Percentiles rank a stretch among this genome's conserved stretches.
Conservation (phyloP, 2,888 invertebrate genomes). For the Embidobia sp. region DNA sequence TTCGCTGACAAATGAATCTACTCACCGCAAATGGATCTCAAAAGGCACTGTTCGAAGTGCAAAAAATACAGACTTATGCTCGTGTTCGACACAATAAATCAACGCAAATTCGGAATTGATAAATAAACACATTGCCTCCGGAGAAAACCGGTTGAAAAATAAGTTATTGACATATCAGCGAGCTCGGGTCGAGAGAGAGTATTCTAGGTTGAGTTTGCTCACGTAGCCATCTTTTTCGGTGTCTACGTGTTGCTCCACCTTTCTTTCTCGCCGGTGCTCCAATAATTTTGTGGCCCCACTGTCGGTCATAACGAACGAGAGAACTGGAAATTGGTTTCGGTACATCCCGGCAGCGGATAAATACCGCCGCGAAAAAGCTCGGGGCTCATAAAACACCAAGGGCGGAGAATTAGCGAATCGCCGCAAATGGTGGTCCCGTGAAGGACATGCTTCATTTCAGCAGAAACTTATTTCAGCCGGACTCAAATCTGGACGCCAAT, state of each 20-base stretch:
- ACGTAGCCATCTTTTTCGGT: slow-evolving; percentile 69
- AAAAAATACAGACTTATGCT: too few relatives aligned
- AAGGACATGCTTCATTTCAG: slow-evolving; percentile 66
- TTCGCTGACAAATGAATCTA: too few relatives aligned
- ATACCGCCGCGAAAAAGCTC: slow-evolving; percentile 48
- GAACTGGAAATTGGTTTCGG: slow-evolving; percentile 59
- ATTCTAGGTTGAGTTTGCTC: slow-evolving; percentile 8
- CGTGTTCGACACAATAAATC: too few relatives aligned
- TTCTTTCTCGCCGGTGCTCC: slow-evolving; percentile 62
- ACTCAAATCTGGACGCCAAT: slow-evolving; percentile 32
- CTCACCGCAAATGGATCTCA: too few relatives aligned
- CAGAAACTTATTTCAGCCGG: slow-evolving; percentile 64
- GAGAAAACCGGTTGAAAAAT: too few relatives aligned
- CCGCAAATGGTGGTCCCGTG: slow-evolving; percentile 72
- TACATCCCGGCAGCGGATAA: slow-evolving; percentile 51
- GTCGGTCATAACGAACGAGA: slow-evolving; percentile 51
- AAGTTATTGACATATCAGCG: slow-evolving; percentile 47
- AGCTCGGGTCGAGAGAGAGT: slow-evolving; percentile 8
- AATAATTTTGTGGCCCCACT: slow-evolving; percentile 66
- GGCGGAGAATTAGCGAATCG: slow-evolving; percentile 72
- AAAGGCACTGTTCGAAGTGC: too few relatives aligned
- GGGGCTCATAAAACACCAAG: slow-evolving; percentile 68
- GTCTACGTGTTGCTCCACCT: slow-evolving; percentile 67
- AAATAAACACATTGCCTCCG: too few relatives aligned
- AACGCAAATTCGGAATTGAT: too few relatives aligned